Evolutionary conservation across 1,140 invertebrate genomes (phyloP), one percentile per base, ranked within the genome.

Genomic region (Stenopsyche tienmushanensis): DNA sequence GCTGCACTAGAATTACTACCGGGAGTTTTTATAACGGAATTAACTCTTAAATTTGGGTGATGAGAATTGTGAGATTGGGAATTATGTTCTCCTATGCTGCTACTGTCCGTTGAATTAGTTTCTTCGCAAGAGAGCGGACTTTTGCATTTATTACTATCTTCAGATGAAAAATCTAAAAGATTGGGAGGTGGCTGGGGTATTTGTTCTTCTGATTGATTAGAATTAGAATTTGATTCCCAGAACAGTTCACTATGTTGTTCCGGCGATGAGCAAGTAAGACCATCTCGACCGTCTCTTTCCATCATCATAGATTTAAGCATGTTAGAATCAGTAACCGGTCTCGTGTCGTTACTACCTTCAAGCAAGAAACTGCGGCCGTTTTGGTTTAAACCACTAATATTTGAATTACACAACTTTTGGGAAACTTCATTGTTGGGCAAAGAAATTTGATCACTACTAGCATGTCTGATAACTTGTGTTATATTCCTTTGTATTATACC

Each of bases 121-220:
- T 80, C 78, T 21, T 81, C 78, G 58, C 71, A 78, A 0, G 74
- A 74, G 0, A 62, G 24, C 3, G 78, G 79, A 62, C 79, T 81
- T 63, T 80, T 81, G 58, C 79, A 80, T 47, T 80, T 80, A 55
- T 81, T 78, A 62, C 77, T 80, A 59, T 81, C 80, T 66, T 81
- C 80, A 50, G 76, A 78, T 50, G 78, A 80, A 45, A 78, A 81
- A 64, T 80, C 78, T 9, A 80, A 53, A 3, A 70, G 45, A 44
- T 62, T 62, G 5, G 64, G 44, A 15, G 68, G 62, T 10, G 41
- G 39, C 29, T 65, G 63, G 0, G 75, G 75, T 10, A 78, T 67
- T 1, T 74, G 70, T 41, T 74, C 67, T 17, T 78, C 76, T 0
- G 73, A 76, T n/a, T 77, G 72, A 50, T 77, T 77, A 0, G 75